Percentiles rank a stretch among this genome's conserved stretches.
Conservation (phyloP, 2,113 vertebrate species). For the Pelecanus crispus region DNA sequence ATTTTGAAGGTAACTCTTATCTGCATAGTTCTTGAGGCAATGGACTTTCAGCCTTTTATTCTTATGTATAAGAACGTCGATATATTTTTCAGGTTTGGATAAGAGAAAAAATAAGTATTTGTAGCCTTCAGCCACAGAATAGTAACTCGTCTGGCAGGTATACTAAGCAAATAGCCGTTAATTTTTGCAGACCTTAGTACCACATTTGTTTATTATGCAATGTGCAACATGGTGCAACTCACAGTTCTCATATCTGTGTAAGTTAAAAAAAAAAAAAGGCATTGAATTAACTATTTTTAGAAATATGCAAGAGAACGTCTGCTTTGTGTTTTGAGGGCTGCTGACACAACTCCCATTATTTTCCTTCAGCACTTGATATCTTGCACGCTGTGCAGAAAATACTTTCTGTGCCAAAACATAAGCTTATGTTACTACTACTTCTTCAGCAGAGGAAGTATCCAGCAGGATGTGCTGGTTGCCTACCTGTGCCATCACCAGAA, state of each 20-base stretch:
- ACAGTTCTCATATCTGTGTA: constrained; percentile 12
- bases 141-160: background rate
- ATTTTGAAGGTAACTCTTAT: background rate
- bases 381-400: constrained; percentile 1
- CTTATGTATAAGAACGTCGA: background rate
- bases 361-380: constrained; percentile 1
- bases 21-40: background rate
- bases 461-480: background rate
- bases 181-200: background rate
- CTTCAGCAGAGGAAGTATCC: background rate
- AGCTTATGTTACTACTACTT: background rate
- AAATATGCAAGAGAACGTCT: constrained; percentile 32
- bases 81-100: background rate
- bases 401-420: background rate
- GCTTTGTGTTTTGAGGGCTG: constrained; percentile 13
- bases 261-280: background rate
- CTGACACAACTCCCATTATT: background rate
- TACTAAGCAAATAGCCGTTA: background rate
- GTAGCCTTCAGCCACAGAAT: background rate
- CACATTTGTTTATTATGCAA: background rate
- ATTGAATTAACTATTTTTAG: background rate
- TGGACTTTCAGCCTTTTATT: background rate
- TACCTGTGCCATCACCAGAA: background rate
- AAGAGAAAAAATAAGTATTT: background rate
- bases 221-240: background rate